Base-by-base conservation (phyloP, 35 echinoderm and acorn worm species). In the Heliocidaris tuberculata region DNA sequence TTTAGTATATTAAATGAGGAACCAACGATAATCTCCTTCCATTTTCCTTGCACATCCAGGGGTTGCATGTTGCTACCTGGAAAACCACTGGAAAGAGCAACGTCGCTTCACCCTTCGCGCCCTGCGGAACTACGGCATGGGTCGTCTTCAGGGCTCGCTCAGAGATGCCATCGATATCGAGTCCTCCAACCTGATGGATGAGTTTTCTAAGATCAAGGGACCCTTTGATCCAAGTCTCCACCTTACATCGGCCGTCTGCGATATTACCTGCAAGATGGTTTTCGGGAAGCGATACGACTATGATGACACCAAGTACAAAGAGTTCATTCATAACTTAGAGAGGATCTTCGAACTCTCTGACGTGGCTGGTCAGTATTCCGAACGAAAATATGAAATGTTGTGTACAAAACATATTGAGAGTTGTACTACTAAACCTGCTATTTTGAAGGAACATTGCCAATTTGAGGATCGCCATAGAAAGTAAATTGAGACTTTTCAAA, bases 201-300 rank as follows among this genome's bases (percentile, higher is more conserved):
- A 90, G 16, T 24, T 96, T 27, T 87, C 93, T 30, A 94, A 93
- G 31, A 85, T 94, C 50, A 90, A 95, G 93, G 92, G 87, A 24
- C 94, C 92, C 5, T 49, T 98, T 13, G 96, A 98, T 86, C 92
- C 95, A 9, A 94, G 50, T 10, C 65, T 60, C n/a, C 59, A 95
- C 11, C 61, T 98, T 7, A 70, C 85, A 15, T 94, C 95, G 88
- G 96, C 97, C n/a, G 96, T 98, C 48, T 96, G 96, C 47, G 95
- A 98, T 50, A 88, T 98, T 24, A 94, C 94, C 12, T 94, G 96
- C 49, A 92, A 95, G 27, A 95, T 98, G 31, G 93, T 92, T 32
- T 98, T 96, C 31, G 97, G 97, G 17, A 60, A 94, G 49, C 91
- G 96, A 32, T 96, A 95, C 61, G 94, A 95, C 30, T 98, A 98